Conservation (phyloP, 2,797 vertebrate genomes). For the Xenopus petersii region DNA sequence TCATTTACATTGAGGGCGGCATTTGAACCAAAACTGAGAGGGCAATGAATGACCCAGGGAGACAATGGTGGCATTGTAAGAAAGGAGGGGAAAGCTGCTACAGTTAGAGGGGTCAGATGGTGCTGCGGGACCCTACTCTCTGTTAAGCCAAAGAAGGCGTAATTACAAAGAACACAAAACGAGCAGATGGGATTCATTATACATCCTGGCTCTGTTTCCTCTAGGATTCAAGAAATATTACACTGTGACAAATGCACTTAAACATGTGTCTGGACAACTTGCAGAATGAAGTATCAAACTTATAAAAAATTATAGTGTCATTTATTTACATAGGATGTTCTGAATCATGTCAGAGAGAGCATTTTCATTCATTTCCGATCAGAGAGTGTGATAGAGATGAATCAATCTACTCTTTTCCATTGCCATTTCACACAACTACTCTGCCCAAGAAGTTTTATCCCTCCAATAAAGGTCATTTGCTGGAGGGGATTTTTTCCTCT, state of each 20-base stretch:
- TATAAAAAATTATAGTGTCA: background rate
- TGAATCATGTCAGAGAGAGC: background rate
- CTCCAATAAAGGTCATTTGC: background rate
- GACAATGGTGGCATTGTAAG: no score
- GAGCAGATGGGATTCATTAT: slow-evolving; percentile 34
- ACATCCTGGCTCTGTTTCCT: slow-evolving; percentile 7
- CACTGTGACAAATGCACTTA: slow-evolving; percentile 17
- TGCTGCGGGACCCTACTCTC: slow-evolving; percentile 4
- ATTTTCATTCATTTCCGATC: background rate
- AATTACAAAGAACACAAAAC: background rate
- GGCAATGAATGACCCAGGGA: no score
- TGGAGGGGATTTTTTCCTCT: background rate
- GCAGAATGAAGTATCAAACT: slow-evolving; percentile 3
- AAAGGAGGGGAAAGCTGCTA: no score
- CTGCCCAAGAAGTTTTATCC: background rate
- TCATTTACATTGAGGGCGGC: no score
- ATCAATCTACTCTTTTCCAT: background rate
- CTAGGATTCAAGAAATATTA: slow-evolving; percentile 10
- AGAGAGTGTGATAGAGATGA: background rate
- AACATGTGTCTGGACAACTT: slow-evolving; percentile 9
- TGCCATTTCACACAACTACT: background rate
- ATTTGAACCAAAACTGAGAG: no score
- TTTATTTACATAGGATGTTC: background rate
- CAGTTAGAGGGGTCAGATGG: slow-evolving; percentile 11
- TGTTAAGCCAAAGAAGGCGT: slow-evolving; percentile 6